A percentile compares a stretch with the other conserved stretches of the same genome.
These are phyloP conservation scores for Origma solitaria DNA, from an alignment of 2,113 vertebrate species.

Conservation along the genomic window DNA sequence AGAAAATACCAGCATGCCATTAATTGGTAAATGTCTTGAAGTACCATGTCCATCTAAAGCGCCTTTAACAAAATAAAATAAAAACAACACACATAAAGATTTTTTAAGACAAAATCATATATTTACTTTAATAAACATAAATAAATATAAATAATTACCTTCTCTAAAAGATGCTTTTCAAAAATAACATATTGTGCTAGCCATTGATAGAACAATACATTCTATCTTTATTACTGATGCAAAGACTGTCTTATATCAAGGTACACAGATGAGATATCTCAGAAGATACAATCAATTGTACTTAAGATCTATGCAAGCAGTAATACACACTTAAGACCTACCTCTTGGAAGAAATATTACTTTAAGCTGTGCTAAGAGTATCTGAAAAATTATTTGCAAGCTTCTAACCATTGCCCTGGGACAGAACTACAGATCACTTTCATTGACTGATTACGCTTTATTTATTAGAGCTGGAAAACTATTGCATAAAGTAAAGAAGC, in stretches of 20 bases:
- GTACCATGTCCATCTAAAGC: not conserved
- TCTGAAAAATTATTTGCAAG: not conserved
- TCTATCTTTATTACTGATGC: not conserved
- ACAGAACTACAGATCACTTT: not conserved
- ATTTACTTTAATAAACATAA: not conserved
- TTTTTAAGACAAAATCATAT: not conserved
- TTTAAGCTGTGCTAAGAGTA: not conserved
- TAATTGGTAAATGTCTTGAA: not conserved
- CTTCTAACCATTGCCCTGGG: not conserved
- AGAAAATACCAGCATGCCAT: not conserved
- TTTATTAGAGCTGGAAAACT: not conserved
- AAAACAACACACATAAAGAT: accelerated
- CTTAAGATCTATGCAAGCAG: not conserved
- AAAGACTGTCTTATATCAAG: not conserved
- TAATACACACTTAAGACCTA: not conserved
- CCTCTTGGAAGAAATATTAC: not conserved
- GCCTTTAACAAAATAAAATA: not conserved
- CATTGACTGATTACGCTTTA: not conserved
- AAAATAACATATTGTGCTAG: not conserved
- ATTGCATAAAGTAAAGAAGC: not conserved
- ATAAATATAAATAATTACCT: not conserved
- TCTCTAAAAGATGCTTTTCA: not conserved
- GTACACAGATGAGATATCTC: not conserved
- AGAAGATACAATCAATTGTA: not conserved
- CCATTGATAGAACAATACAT: not conserved